A percentile compares a stretch with the other conserved stretches of the same genome.
These are phyloP conservation scores for Pelusios castaneus DNA, from an alignment of 2,113 vertebrate genomes.

Conservation along the genomic window DNA sequence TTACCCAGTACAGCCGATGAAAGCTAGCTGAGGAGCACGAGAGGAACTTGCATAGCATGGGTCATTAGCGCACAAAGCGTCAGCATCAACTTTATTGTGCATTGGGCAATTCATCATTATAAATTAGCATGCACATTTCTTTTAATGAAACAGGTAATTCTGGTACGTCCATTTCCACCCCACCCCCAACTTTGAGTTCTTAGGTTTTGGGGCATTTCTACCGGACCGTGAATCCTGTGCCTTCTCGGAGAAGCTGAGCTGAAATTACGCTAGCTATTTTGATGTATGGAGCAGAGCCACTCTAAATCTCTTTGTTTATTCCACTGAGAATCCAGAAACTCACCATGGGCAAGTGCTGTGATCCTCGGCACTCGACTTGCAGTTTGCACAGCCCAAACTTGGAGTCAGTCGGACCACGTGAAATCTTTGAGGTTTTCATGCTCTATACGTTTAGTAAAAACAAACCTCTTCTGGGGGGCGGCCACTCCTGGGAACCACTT, in stretches of 20 bases:
- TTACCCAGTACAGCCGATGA: background rate
- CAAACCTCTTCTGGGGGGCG: background rate
- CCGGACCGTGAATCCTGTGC: background rate
- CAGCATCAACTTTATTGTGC: background rate
- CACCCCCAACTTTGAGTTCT: background rate
- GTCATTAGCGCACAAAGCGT: rapidly evolving
- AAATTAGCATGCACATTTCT: background rate
- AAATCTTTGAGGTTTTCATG: rapidly evolving
- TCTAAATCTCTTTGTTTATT: rapidly evolving
- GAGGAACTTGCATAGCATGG: rapidly evolving
- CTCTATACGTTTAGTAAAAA: rapidly evolving
- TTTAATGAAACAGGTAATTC: background rate
- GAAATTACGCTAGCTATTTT: rapidly evolving
- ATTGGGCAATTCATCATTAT: background rate
- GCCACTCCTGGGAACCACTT: rapidly evolving
- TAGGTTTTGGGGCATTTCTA: background rate
- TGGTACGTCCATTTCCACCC: background rate
- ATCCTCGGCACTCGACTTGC: background rate
- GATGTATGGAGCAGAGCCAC: background rate
- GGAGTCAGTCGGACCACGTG: rapidly evolving
- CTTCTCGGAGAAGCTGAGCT: rapidly evolving
- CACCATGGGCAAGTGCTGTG: rapidly evolving
- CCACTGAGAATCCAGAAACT: rapidly evolving
- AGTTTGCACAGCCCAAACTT: background rate
- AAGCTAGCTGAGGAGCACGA: background rate